Percentiles rank a stretch among this genome's conserved stretches.
Conservation (phyloP, 1,140 invertebrate genomes). For the Drosophila mojavensis region DNA sequence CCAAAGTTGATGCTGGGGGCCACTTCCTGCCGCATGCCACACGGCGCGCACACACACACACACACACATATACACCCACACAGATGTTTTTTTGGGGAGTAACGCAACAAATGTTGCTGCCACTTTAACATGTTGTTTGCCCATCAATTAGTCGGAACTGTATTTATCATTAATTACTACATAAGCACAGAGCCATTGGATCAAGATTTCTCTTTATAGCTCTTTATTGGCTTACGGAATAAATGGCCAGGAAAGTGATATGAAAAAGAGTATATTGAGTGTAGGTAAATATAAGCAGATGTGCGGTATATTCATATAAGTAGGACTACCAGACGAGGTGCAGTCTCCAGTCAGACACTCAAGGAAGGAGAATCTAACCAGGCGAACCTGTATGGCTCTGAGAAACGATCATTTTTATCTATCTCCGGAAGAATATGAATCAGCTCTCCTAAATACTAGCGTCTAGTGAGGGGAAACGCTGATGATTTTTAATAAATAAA, state of each 20-base stretch:
- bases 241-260: conserved; percentile 13
- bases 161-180: conserved; percentile 66
- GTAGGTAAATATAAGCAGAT: too few species aligned
- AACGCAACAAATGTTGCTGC: conserved; percentile 21
- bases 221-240: background rate
- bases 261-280: background rate
- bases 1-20: background rate
- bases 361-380: too few species aligned
- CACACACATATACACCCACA: background rate
- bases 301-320: too few species aligned
- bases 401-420: too few species aligned
- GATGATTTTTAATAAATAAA: too few species aligned
- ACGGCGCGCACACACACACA: conserved; percentile 8
- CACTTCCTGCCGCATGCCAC: conserved; percentile 57
- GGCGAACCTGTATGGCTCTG: too few species aligned
- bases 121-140: conserved; percentile 36
- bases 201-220: conserved; percentile 14
- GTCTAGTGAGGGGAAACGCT: too few species aligned
- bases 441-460: too few species aligned
- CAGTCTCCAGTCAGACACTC: too few species aligned
- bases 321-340: too few species aligned
- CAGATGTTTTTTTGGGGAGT: background rate
- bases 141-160: conserved; percentile 46
- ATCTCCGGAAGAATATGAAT: too few species aligned
- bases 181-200: background rate